Conservation (phyloP, 2,888 invertebrate genomes). For the Pseudanteris insignis region DNA sequence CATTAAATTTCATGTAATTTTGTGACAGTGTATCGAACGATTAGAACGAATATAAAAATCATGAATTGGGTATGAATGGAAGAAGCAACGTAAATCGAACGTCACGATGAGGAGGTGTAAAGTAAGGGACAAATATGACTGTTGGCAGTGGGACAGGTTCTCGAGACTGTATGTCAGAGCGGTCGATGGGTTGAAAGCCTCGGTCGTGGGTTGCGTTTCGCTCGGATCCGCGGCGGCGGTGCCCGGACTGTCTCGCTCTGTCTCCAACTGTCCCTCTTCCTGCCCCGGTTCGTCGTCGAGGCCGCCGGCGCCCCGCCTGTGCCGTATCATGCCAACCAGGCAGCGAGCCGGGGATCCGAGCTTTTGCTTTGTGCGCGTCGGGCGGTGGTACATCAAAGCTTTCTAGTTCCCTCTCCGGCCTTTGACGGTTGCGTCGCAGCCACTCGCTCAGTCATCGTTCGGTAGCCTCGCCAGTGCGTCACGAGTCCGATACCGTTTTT, state of each 20-base stretch:
- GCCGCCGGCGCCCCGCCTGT: slow-evolving; percentile 52
- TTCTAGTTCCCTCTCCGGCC: slow-evolving; percentile 64
- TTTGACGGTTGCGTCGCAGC: slow-evolving; percentile 65
- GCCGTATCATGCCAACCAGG: slow-evolving; percentile 56
- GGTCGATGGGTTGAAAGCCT: no score
- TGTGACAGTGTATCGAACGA: no score
- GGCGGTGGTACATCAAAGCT: slow-evolving; percentile 66
- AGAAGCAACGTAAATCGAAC: no score
- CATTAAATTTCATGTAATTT: no score
- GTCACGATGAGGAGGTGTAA: no score
- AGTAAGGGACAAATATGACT: slow-evolving; percentile 13
- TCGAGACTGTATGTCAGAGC: slow-evolving; percentile 37
- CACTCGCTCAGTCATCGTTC: slow-evolving; percentile 65
- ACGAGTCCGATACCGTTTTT: slow-evolving; percentile 50
- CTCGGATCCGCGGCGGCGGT: slow-evolving; percentile 24
- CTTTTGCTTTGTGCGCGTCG: slow-evolving; percentile 65
- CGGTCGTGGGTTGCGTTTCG: slow-evolving; percentile 31
- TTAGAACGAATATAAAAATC: no score
- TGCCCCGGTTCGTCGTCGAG: slow-evolving; percentile 40
- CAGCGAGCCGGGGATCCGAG: slow-evolving; percentile 59
- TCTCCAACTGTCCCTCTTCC: slow-evolving; percentile 42
- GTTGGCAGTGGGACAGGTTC: slow-evolving; percentile 29
- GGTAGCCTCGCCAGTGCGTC: slow-evolving; percentile 52
- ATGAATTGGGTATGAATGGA: no score
- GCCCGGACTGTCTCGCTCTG: slow-evolving; percentile 15